Evolutionary conservation across 2,888 invertebrate genomes (phyloP).

Genomic region (Pandemis cinnamomeana): DNA sequence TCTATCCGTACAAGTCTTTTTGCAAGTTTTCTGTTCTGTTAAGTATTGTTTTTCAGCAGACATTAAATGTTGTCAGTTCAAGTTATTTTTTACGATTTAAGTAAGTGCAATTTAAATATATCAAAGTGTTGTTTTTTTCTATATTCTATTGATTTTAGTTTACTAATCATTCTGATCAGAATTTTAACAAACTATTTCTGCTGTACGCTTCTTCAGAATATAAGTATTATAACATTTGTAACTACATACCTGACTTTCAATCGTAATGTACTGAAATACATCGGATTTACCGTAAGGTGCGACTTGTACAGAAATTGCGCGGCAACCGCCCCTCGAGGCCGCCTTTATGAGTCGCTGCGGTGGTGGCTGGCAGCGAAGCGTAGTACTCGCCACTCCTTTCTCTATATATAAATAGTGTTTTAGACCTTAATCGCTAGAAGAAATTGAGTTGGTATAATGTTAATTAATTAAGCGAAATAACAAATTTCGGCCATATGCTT

Average conservation of each 20-base stretch:
- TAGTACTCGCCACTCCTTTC: neutral
- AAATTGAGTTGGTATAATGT: slow-evolving; percentile 26
- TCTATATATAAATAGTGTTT: neutral
- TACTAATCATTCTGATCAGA: slow-evolving; percentile 36
- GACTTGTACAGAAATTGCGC: neutral
- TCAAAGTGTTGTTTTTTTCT: slow-evolving; percentile 65
- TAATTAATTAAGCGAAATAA: slow-evolving; percentile 29
- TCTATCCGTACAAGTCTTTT: neutral
- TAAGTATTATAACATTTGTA: slow-evolving; percentile 13
- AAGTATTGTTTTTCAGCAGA: neutral
- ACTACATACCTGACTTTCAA: slow-evolving; percentile 4
- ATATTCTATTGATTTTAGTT: slow-evolving; percentile 50
- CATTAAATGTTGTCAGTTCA: slow-evolving; percentile 20
- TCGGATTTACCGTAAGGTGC: slow-evolving; percentile 13
- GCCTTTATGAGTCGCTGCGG: neutral
- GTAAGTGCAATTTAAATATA: slow-evolving; percentile 63
- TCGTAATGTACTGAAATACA: slow-evolving; percentile 13
- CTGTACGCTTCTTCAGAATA: slow-evolving; percentile 34
- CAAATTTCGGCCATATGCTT: slow-evolving; percentile 27
- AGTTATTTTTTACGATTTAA: slow-evolving; percentile 42
- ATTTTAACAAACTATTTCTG: slow-evolving; percentile 30
- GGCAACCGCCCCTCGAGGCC: neutral
- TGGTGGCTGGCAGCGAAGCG: neutral
- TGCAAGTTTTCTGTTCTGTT: neutral
- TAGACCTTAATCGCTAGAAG: slow-evolving; percentile 11